Evolutionary conservation across 53 echinoderm and acorn worm species (phyloP), one percentile per base, ranked within the genome.

Genomic region (Paelopatides confundens): DNA sequence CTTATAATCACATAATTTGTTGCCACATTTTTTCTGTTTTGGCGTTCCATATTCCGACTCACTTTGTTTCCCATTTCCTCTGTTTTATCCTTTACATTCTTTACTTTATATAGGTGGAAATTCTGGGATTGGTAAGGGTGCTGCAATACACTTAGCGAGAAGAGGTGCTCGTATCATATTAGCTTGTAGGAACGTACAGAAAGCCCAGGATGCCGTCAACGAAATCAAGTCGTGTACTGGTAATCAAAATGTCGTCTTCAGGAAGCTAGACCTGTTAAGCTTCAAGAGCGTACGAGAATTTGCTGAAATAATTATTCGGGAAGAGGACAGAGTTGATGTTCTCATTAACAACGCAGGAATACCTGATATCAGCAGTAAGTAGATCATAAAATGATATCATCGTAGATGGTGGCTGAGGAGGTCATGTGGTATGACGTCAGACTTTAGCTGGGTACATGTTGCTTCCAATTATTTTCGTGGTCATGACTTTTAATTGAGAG

Each of bases 271-370:
- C 23, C 71, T 93, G 13, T 48, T 92, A 4, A 90, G 90, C 28
- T 62, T 94, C 8, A 48, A 86, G 15, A 94, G 94, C 1, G 91
- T 96, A 23, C 86, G 88, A 28, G 47, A 58, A 15, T 96, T 96
- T 40, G 94, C 94, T 18, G 84, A 89, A 1, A 49, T 71, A 53
- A 90, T 96, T 18, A 31, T 82, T 2, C 54, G 70, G 38, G 89
- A 88, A 39, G 94, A 96, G 53, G 52, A 70, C 0, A 43, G 93
- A 69, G 81, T 94, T 3, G 96, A 96, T 63, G 89, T 94, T 39
- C 85, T 96, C 5, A 92, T 96, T 62, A 96, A 96, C 64, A 96
- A 96, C 69, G 96, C 96, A 62, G 96, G 94, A 90, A 65, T 83
- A 32, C 83, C 83, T 40, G 65, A 83, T 37, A 51, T 31, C 2